These are phyloP conservation scores for Sternotherus odoratus DNA, from an alignment of 2,797 vertebrate species.

Conservation along the genomic window DNA sequence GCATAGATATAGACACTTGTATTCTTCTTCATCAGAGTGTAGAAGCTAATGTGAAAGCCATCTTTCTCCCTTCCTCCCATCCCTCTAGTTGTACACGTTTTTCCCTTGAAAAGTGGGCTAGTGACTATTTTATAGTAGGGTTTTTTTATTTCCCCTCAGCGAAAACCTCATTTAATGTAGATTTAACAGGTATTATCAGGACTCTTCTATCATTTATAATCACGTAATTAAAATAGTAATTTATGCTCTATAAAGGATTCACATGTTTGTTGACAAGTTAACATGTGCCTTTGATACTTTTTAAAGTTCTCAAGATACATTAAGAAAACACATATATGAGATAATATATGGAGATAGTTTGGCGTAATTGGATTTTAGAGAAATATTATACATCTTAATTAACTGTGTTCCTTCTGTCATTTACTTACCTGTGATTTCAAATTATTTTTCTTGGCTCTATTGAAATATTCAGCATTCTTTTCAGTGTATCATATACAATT, in stretches of 20 bases:
- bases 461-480: conserved; percentile 43
- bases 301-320: not conserved
- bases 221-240: too few species aligned
- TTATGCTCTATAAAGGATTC: not conserved
- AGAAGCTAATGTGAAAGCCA: not conserved
- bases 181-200: not conserved
- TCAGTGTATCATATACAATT: conserved; percentile 30
- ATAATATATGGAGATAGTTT: not conserved
- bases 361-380: conserved; percentile 18
- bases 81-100: not conserved
- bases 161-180: not conserved
- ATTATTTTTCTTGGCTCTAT: conserved; percentile 28
- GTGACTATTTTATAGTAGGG: not conserved
- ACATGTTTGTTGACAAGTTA: not conserved
- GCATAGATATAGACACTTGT: fast-evolving
- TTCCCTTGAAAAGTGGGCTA: not conserved
- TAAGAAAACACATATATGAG: not conserved
- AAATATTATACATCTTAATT: conserved; percentile 19
- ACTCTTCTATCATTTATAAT: not conserved
- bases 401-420: not conserved
- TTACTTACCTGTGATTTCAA: conserved; percentile 10
- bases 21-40: not conserved
- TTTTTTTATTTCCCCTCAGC: not conserved
- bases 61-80: not conserved
- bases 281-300: not conserved